These are phyloP conservation scores for Anarhynchus alexandrinus DNA, from an alignment of 2,113 vertebrate species.

Conservation along the genomic window DNA sequence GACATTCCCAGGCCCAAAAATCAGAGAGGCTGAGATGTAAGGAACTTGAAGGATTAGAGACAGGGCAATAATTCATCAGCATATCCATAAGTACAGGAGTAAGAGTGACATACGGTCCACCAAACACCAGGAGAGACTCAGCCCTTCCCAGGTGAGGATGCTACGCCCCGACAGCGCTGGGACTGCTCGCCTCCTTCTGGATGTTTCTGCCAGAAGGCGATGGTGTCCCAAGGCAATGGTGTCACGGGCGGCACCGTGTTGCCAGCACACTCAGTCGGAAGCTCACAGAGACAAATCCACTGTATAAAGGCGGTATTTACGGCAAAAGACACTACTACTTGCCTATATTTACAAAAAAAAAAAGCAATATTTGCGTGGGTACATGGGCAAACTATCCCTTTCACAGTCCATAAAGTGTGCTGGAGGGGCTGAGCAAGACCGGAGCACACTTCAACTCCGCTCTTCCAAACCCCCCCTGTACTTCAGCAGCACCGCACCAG, in stretches of 20 bases:
- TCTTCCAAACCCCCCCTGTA: not conserved
- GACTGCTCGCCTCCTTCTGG: not conserved
- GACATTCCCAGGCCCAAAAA: not conserved
- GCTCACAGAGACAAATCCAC: not conserved
- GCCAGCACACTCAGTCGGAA: not conserved
- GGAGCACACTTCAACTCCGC: rapidly evolving
- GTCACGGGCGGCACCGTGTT: rapidly evolving
- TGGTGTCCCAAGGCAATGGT: rapidly evolving
- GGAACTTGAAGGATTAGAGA: not conserved
- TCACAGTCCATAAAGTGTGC: too few relatives aligned
- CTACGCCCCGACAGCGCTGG: not conserved
- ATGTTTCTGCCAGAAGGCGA: rapidly evolving
- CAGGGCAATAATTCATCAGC: not conserved
- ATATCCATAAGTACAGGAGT: not conserved
- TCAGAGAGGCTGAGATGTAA: not conserved
- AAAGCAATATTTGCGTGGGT: not conserved
- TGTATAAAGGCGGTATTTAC: not conserved
- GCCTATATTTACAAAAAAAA: not conserved
- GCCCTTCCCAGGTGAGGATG: rapidly evolving
- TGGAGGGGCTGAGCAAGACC: not conserved
- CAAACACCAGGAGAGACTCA: not conserved
- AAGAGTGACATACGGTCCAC: rapidly evolving
- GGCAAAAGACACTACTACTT: not conserved
- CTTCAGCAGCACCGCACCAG: not conserved
- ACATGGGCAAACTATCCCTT: not conserved